Evolutionary conservation across 2,113 vertebrate species (phyloP).

Genomic region (Heterochromis multidens): DNA sequence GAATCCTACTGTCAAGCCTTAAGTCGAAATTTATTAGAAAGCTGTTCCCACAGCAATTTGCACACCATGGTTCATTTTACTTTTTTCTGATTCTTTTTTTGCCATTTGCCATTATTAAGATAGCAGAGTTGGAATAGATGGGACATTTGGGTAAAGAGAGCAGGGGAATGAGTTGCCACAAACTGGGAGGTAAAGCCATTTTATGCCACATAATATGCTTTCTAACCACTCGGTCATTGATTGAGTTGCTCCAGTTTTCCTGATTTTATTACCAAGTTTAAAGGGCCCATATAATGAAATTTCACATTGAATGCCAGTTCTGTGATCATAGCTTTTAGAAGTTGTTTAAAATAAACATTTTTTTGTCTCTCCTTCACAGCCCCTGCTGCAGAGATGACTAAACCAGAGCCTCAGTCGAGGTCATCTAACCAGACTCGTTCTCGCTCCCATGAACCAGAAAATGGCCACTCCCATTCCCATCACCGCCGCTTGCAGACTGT

Average conservation of each 20-base stretch:
- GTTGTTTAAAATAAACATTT: background rate
- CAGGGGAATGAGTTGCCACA: background rate
- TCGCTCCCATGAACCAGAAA: constrained; percentile 94
- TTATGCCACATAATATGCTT: background rate
- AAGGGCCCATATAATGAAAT: background rate
- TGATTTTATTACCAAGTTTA: background rate
- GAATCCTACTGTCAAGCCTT: background rate
- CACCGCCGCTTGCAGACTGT: constrained; percentile 84
- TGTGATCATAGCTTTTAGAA: background rate
- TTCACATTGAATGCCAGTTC: background rate
- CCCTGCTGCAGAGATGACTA: constrained; percentile 68
- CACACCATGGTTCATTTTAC: background rate
- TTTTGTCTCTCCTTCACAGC: constrained; percentile 19
- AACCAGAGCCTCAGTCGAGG: constrained; percentile 82
- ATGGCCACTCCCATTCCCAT: constrained; percentile 80
- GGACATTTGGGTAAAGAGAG: background rate
- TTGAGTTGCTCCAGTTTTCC: background rate
- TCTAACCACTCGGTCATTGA: fast-evolving
- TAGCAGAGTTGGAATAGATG: background rate
- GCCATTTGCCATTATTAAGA: background rate
- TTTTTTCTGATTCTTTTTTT: background rate
- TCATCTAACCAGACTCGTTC: constrained; percentile 86
- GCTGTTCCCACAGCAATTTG: background rate
- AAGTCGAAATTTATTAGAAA: background rate
- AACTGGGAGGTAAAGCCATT: background rate